Conservation (phyloP, 2,113 vertebrate genomes). For the Xerus inauris region DNA sequence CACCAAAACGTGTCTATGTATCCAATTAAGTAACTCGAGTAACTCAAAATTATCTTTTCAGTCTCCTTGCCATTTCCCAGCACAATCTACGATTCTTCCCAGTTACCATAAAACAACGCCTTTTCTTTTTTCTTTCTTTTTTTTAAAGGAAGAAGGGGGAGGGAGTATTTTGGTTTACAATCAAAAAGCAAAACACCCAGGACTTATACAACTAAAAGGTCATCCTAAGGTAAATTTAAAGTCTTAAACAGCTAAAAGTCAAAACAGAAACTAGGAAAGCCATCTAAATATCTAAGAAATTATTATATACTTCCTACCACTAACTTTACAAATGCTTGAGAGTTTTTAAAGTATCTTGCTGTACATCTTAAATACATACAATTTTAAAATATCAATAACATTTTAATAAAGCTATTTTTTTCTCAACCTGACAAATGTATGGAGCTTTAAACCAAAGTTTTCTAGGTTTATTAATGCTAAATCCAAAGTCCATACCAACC, state of each 20-base stretch:
- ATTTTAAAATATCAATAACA: neutral
- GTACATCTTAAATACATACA: neutral
- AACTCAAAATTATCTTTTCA: slow-evolving; percentile 6
- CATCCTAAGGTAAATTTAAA: neutral
- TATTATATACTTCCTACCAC: neutral
- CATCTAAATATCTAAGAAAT: slow-evolving; percentile 19
- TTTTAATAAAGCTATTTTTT: neutral
- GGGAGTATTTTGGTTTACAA: neutral
- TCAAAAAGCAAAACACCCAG: slow-evolving; percentile 46
- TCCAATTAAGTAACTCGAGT: neutral
- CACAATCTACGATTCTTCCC: neutral
- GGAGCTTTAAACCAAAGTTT: neutral
- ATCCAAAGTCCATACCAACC: neutral
- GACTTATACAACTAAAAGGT: neutral
- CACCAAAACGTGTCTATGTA: neutral
- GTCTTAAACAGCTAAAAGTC: neutral
- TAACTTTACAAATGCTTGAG: neutral
- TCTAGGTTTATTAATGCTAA: neutral
- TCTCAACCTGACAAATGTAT: neutral
- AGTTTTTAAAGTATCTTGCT: neutral
- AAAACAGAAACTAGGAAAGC: neutral
- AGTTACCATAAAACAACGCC: neutral
- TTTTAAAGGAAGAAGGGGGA: neutral
- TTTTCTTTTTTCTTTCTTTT: neutral
- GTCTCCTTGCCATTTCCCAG: slow-evolving; percentile 12